Evolutionary conservation across 2,797 vertebrate genomes (phyloP).

Genomic region (Vultur gryphus): DNA sequence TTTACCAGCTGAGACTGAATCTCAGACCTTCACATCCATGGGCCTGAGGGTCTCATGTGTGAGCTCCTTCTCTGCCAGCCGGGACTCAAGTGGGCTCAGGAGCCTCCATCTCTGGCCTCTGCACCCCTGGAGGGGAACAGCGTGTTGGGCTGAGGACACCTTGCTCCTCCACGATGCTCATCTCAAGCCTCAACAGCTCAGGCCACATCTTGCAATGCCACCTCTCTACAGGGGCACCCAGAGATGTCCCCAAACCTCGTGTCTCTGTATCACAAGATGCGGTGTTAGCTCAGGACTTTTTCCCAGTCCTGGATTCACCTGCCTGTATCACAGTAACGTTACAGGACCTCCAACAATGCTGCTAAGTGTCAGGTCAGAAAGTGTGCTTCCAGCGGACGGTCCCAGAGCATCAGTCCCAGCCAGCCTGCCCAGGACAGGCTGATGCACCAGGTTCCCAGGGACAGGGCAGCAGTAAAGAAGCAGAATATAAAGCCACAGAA

Average conservation of each 20-base stretch:
- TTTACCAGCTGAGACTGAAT: neutral
- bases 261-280: neutral
- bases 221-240: neutral
- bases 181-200: neutral
- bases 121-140: neutral
- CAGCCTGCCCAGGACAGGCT: neutral
- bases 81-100: neutral
- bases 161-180: neutral
- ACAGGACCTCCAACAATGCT: neutral
- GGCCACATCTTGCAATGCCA: neutral
- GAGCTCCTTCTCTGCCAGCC: neutral
- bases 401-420: neutral
- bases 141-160: neutral
- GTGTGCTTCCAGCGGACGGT: neutral
- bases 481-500: neutral
- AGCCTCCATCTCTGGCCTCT: neutral
- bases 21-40: neutral
- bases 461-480: neutral
- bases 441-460: neutral
- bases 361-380: neutral
- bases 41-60: neutral
- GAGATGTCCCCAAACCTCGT: neutral
- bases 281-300: neutral
- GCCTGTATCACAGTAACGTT: neutral
- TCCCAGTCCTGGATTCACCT: neutral